Evolutionary conservation across 2,888 invertebrate genomes (phyloP), one percentile per base, ranked within the genome.

Genomic region (Boloria selene): DNA sequence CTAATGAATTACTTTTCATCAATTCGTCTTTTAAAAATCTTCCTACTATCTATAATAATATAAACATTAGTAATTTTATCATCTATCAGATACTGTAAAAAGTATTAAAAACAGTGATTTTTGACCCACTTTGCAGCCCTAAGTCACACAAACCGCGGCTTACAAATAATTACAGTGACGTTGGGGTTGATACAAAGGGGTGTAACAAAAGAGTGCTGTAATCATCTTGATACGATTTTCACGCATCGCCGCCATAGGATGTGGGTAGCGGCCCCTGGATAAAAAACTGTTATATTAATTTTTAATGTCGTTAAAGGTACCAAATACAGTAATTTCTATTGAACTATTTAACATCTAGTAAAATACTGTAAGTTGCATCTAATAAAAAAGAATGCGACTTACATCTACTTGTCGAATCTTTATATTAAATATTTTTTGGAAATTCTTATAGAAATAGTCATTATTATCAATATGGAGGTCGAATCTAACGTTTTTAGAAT

Each of bases 221-320:
- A 85, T 87, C 83, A 85, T 86, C 88, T 86, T 85, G 84, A 87
- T 87, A 82, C 85, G 86, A 87, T 88, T 87, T 87, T 83, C 77
- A 85, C 84, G 82, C 82, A 74, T 75, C 85, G 74, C 72, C 74
- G 80, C 74, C 75, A 77, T 70, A 72, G 74, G 76, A 72, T 72
- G 71, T 72, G 65, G 71, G 58, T 68, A 64, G 49, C 53, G 62
- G 52, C 47, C 60, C 61, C 42, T 58, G 67, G 47, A 64, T 65
- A 66, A 66, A 64, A 70, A 68, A 68, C 54, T 69, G 64, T 69
- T 64, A 66, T 71, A 61, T 67, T 70, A 54, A 61, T 59, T 47
- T 56, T 68, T 14, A 52, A 42, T 45, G 53, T 56, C 60, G 38
- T 53, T 53, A 58, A 63, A 53, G 44, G 14, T 61, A 61, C 10